Evolutionary conservation across 1,140 invertebrate genomes (phyloP).

Genomic region (Bombus waltoni): DNA sequence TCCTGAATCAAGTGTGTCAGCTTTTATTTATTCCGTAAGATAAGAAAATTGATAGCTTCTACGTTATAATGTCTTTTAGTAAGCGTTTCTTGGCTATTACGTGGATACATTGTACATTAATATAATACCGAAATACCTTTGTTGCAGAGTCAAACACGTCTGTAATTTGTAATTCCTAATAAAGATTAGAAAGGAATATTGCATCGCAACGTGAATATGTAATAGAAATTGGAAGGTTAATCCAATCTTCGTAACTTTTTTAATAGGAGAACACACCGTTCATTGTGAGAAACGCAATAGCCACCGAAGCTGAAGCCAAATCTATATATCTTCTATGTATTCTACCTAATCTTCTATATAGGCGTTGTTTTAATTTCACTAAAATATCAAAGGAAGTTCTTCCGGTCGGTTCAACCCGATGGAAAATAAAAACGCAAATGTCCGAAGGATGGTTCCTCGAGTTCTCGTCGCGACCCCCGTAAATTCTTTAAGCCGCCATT

Average conservation of each 20-base stretch:
- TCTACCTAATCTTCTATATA: background rate
- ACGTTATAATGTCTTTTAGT: too few relatives aligned
- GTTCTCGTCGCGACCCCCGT: background rate
- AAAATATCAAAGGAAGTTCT: background rate
- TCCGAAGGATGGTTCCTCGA: background rate
- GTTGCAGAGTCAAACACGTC: too few relatives aligned
- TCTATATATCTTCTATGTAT: too few relatives aligned
- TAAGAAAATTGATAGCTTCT: background rate
- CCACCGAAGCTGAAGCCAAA: background rate
- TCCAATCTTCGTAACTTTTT: background rate
- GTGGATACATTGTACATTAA: too few relatives aligned
- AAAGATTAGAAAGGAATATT: too few relatives aligned
- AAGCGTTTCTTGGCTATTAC: too few relatives aligned
- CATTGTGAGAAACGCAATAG: background rate
- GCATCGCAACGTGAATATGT: background rate
- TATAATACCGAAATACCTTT: too few relatives aligned
- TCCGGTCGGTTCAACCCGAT: background rate
- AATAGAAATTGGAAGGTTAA: background rate
- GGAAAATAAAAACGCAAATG: background rate
- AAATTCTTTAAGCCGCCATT: slow-evolving; percentile 45
- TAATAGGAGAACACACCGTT: background rate
- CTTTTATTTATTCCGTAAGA: background rate
- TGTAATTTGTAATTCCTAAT: too few relatives aligned
- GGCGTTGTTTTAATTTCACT: background rate
- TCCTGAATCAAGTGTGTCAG: background rate